Evolutionary conservation across 2,888 invertebrate genomes (phyloP).

Genomic region (Campoplex nolae): DNA sequence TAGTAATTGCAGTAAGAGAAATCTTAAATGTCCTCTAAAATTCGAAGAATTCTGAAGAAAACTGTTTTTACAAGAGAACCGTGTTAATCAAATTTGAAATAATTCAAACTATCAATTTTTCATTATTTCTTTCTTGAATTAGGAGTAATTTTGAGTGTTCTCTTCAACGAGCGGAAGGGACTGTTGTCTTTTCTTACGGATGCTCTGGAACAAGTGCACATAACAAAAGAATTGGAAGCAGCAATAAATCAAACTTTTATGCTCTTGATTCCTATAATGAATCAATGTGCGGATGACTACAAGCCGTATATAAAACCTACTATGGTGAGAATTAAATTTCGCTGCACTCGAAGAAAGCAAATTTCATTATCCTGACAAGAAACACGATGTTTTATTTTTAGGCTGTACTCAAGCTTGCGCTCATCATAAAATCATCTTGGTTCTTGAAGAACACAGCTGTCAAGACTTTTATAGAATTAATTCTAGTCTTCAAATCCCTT

Average conservation of each 20-base stretch:
- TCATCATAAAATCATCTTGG: conserved; percentile 66
- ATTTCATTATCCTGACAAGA: not conserved
- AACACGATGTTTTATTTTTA: conserved; percentile 48
- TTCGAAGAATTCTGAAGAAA: too few relatives aligned
- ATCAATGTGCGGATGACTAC: conserved; percentile 72
- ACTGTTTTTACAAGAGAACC: too few relatives aligned
- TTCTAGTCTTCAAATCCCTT: conserved; percentile 71
- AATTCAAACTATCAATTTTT: not conserved
- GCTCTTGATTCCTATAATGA: conserved; percentile 73
- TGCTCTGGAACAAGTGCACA: conserved; percentile 53
- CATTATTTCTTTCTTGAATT: not conserved
- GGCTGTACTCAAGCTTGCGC: conserved; percentile 73
- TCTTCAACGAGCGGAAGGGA: conserved; percentile 70
- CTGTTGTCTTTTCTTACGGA: conserved; percentile 72
- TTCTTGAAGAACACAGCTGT: conserved; percentile 73
- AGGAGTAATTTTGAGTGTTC: conserved; percentile 71
- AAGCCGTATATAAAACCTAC: conserved; percentile 59
- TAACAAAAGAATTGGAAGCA: conserved; percentile 64
- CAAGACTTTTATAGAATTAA: conserved; percentile 72
- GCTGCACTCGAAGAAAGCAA: not conserved
- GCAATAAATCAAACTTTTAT: conserved; percentile 71
- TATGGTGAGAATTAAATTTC: conserved; percentile 51
- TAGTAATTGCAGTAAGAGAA: too few relatives aligned
- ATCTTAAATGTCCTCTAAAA: too few relatives aligned
- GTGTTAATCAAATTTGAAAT: not conserved